phyloP scores from a whole-genome alignment of 2,888 invertebrate genomes.

The Hyposoter dolosus region DNA sequence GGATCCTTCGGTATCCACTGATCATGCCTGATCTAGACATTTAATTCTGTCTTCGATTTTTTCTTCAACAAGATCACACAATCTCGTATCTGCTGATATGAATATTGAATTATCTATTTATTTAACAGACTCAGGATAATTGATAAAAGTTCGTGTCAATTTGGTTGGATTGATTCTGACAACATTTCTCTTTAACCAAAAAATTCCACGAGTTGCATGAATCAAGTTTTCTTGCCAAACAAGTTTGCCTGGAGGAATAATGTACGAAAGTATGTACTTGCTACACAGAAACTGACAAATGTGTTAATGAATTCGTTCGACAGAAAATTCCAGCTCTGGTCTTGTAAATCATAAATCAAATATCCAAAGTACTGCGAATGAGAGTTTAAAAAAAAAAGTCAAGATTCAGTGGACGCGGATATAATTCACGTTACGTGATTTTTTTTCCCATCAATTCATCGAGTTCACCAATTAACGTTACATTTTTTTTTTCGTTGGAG shows the following conservation, averaged over 20 bases:
- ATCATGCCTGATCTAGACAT: neutral
- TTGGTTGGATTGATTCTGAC: neutral
- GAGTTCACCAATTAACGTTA: slow-evolving; percentile 14
- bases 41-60: neutral
- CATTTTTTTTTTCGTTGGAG: neutral
- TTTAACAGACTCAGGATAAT: neutral
- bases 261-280: neutral
- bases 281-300: slow-evolving; percentile 5
- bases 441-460: slow-evolving; percentile 10
- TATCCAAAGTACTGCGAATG: neutral
- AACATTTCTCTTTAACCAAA: neutral
- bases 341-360: slow-evolving; percentile 1
- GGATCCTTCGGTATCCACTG: neutral
- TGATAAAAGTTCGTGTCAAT: neutral
- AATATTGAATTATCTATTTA: neutral
- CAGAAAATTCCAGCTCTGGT: neutral
- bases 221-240: neutral
- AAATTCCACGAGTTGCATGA: neutral
- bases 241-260: neutral
- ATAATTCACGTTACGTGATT: slow-evolving; percentile 8
- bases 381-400: neutral
- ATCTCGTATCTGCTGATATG: neutral
- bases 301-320: slow-evolving; percentile 14
- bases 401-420: slow-evolving; percentile 11
- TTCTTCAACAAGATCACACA: neutral